A percentile compares a stretch with the other conserved stretches of the same genome.
Conservation (phyloP, 2,113 vertebrate genomes). For the Lates calcarifer region DNA sequence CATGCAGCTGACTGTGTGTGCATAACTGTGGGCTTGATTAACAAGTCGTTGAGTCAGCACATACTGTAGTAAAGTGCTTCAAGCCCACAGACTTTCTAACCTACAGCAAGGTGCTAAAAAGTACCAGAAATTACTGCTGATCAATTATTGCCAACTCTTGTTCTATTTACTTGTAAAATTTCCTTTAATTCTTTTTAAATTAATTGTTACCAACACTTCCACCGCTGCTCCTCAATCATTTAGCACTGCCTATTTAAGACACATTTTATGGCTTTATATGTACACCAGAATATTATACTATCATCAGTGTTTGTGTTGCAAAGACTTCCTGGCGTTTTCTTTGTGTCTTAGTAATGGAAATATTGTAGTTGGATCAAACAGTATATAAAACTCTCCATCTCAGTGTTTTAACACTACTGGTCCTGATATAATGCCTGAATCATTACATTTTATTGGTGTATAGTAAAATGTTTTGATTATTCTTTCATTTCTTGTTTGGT, state of each 20-base stretch:
- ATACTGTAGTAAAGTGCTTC: constrained; percentile 64
- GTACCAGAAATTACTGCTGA: constrained; percentile 43
- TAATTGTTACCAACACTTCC: neutral
- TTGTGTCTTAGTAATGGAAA: neutral
- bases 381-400: neutral
- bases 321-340: neutral
- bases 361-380: neutral
- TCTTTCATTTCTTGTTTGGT: constrained; percentile 1
- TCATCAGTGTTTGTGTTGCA: neutral
- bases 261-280: neutral
- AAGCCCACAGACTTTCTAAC: constrained; percentile 68
- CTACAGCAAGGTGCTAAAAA: constrained; percentile 60
- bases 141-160: constrained; percentile 18
- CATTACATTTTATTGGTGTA: neutral
- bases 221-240: neutral
- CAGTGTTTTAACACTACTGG: neutral
- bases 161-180: constrained; percentile 1
- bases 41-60: constrained; percentile 83
- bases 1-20: constrained; percentile 77
- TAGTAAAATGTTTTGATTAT: neutral
- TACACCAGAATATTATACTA: neutral
- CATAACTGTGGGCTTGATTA: constrained; percentile 82
- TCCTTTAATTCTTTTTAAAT: neutral
- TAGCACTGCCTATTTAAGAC: neutral
- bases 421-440: neutral